Evolutionary conservation across 2,113 vertebrate genomes (phyloP).

Genomic region (Dipodomys stephensi): DNA sequence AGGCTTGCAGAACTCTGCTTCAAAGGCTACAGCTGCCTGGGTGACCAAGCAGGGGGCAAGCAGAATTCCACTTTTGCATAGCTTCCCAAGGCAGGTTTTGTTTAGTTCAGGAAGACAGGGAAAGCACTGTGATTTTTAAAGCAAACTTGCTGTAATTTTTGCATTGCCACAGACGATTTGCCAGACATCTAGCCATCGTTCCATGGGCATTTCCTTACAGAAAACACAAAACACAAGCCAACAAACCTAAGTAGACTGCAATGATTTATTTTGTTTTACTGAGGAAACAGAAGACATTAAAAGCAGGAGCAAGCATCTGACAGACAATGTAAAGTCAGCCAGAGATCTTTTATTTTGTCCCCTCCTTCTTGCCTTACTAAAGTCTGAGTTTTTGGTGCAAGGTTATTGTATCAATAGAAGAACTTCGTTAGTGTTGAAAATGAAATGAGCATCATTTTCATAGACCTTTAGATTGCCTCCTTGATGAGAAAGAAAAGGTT

Average conservation of each 20-base stretch:
- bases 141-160: background rate
- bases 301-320: background rate
- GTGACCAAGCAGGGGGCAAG: background rate
- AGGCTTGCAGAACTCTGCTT: background rate
- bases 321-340: background rate
- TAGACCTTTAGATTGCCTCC: background rate
- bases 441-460: background rate
- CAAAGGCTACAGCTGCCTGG: slow-evolving; percentile 52
- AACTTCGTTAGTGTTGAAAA: background rate
- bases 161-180: background rate
- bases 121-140: slow-evolving; percentile 53
- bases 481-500: slow-evolving; percentile 23
- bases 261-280: background rate
- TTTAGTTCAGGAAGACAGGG: slow-evolving; percentile 20
- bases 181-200: background rate
- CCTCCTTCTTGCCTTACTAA: background rate
- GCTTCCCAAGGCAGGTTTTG: slow-evolving; percentile 8
- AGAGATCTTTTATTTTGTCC: background rate
- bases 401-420: background rate
- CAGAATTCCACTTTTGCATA: slow-evolving; percentile 32
- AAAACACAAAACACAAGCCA: too few species aligned
- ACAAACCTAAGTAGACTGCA: background rate
- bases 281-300: background rate
- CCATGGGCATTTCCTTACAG: background rate
- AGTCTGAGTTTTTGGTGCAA: background rate